phyloP scores from a whole-genome alignment of 1,140 invertebrate species.

The Drosophila prosaltans region DNA sequence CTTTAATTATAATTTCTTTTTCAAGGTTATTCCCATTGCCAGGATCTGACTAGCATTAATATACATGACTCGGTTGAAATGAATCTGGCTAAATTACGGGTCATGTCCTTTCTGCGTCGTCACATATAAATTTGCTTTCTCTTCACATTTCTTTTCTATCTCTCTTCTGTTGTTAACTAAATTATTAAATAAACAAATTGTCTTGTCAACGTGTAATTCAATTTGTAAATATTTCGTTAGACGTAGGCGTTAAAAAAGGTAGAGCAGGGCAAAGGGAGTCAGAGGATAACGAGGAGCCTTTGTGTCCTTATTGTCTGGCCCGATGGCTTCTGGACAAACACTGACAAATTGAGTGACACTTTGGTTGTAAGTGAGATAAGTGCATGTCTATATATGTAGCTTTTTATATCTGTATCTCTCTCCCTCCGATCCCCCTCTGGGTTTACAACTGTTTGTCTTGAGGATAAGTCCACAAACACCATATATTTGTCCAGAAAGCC shows the following conservation, averaged over 20 bases:
- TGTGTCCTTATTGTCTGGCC: slow-evolving; percentile 19
- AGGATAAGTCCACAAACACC: neutral
- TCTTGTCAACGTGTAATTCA: slow-evolving; percentile 40
- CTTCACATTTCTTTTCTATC: neutral
- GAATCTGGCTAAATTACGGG: slow-evolving; percentile 75
- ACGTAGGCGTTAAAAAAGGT: slow-evolving; percentile 8
- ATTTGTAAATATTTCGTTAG: slow-evolving; percentile 50
- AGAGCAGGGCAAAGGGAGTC: neutral
- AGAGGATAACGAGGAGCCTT: neutral
- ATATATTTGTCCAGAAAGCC: slow-evolving; percentile 15
- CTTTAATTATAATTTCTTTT: slow-evolving; percentile 25
- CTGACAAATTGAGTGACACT: slow-evolving; percentile 71
- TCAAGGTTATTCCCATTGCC: slow-evolving; percentile 67
- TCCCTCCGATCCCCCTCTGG: neutral
- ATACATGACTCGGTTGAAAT: slow-evolving; percentile 62
- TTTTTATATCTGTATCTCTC: slow-evolving; percentile 22
- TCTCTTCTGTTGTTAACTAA: slow-evolving; percentile 30
- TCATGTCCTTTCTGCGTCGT: slow-evolving; percentile 70
- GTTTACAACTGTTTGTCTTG: slow-evolving; percentile 1
- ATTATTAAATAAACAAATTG: slow-evolving; percentile 74
- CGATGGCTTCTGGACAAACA: slow-evolving; percentile 42
- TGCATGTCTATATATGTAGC: slow-evolving; percentile 17
- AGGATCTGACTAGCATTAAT: slow-evolving; percentile 70
- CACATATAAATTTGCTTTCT: slow-evolving; percentile 47
- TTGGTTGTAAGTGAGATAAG: slow-evolving; percentile 56